Conservation (phyloP, 92 coral and sea anemone genomes). For the Phenganax marumi region DNA sequence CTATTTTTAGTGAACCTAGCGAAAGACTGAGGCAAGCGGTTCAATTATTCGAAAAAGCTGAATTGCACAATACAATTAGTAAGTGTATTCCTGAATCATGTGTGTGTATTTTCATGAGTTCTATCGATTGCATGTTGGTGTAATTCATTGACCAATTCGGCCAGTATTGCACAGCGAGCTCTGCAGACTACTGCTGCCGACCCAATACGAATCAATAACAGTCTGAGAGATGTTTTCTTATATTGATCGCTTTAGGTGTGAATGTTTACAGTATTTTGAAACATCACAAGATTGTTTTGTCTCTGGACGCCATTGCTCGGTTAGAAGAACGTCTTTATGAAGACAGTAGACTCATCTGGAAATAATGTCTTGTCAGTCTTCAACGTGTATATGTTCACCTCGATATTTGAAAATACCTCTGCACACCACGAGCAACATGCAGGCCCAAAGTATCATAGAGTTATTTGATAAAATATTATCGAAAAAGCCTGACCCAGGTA, state of each 20-base stretch:
- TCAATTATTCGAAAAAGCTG: constrained; percentile 68
- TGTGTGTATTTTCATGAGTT: too few relatives aligned
- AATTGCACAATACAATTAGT: constrained; percentile 78
- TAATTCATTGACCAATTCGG: constrained; percentile 69
- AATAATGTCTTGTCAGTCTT: neutral
- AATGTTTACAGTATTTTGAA: constrained; percentile 84
- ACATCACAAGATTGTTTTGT: constrained; percentile 73
- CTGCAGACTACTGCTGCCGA: constrained; percentile 65
- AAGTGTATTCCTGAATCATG: constrained; percentile 10
- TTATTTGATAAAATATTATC: too few relatives aligned
- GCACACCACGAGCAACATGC: too few relatives aligned
- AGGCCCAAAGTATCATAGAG: too few relatives aligned
- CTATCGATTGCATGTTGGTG: constrained; percentile 20
- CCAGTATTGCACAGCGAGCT: constrained; percentile 54
- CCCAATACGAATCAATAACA: constrained; percentile 70
- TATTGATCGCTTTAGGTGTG: constrained; percentile 53
- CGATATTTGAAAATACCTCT: too few relatives aligned
- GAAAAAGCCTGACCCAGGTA: too few relatives aligned
- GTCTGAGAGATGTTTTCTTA: constrained; percentile 52
- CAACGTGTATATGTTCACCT: too few relatives aligned
- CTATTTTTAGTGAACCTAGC: constrained; percentile 58
- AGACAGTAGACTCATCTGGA: constrained; percentile 61
- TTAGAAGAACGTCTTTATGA: constrained; percentile 81
- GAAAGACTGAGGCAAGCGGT: constrained; percentile 62
- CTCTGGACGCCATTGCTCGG: constrained; percentile 72